Percentiles rank a stretch among this genome's conserved stretches.
Evolutionary conservation across 2,797 vertebrate genomes (phyloP).

Genomic region (Nothura maculosa): DNA sequence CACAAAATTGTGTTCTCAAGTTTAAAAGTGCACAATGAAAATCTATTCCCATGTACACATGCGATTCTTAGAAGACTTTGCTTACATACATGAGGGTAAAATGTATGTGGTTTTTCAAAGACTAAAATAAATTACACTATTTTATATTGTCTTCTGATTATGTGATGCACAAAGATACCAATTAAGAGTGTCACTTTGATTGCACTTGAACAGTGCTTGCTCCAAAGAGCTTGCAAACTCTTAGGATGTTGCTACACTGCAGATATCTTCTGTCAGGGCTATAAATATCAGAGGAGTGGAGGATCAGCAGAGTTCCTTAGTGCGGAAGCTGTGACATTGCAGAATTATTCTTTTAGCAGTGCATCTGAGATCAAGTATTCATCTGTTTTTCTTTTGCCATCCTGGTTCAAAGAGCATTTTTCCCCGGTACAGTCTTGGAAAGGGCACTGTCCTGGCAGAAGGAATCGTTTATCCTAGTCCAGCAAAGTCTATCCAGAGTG

Average conservation of each 20-base stretch:
- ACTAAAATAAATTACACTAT: background rate
- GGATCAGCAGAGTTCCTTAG: background rate
- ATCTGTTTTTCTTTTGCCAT: background rate
- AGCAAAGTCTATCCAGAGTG: background rate
- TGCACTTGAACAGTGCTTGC: background rate
- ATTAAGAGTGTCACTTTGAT: background rate
- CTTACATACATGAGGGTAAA: background rate
- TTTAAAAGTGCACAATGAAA: background rate
- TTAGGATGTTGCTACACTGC: background rate
- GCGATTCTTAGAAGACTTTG: background rate
- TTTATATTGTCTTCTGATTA: background rate
- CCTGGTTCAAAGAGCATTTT: background rate
- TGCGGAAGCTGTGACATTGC: background rate
- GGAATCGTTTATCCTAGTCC: background rate
- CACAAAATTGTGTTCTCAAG: background rate
- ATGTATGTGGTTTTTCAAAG: rapidly evolving
- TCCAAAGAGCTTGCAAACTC: background rate
- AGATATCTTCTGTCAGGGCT: background rate
- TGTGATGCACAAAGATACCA: background rate
- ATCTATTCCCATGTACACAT: background rate
- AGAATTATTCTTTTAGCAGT: background rate
- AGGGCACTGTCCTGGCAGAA: background rate
- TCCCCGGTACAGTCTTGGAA: rapidly evolving
- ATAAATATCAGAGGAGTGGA: background rate
- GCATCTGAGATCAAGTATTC: background rate